These are phyloP conservation scores for Listrodromus nycthemerus DNA, from an alignment of 2,888 invertebrate genomes.

Conservation along the genomic window DNA sequence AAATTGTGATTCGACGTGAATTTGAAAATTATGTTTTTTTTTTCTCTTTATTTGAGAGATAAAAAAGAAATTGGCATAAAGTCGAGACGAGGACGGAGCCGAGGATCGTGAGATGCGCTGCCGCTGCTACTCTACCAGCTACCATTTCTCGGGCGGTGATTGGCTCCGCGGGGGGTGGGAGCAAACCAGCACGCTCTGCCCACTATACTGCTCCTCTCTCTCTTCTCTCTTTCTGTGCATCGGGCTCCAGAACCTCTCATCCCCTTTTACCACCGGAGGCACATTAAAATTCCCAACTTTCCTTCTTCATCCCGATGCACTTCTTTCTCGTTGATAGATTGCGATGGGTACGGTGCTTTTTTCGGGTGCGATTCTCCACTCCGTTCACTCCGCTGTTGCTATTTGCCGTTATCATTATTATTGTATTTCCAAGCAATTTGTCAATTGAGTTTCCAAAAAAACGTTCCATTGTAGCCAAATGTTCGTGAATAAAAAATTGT, in stretches of 20 bases:
- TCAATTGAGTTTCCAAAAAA: not conserved
- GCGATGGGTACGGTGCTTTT: constrained; percentile 66
- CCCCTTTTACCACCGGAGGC: constrained; percentile 75
- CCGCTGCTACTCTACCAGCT: constrained; percentile 76
- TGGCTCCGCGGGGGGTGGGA: constrained; percentile 84
- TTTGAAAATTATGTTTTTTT: not conserved
- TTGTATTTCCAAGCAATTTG: not conserved
- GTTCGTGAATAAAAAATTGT: not conserved
- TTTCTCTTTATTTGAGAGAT: not conserved
- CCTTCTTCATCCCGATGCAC: constrained; percentile 71
- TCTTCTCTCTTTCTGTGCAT: constrained; percentile 19
- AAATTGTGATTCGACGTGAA: not conserved
- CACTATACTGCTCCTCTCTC: constrained; percentile 49
- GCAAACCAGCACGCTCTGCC: constrained; percentile 75
- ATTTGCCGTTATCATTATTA: not conserved
- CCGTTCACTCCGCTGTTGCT: not conserved
- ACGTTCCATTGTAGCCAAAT: not conserved
- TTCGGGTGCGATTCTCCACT: not conserved
- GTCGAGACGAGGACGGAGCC: constrained; percentile 20
- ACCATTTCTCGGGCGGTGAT: constrained; percentile 84
- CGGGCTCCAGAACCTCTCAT: constrained; percentile 14
- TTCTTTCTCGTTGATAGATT: constrained; percentile 79
- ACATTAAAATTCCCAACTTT: constrained; percentile 83
- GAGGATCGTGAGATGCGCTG: constrained; percentile 71
- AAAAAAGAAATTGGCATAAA: constrained; percentile 23